Evolutionary conservation across 2,113 vertebrate species (phyloP), one percentile per base, ranked within the genome.

Genomic region (Athene noctua): DNA sequence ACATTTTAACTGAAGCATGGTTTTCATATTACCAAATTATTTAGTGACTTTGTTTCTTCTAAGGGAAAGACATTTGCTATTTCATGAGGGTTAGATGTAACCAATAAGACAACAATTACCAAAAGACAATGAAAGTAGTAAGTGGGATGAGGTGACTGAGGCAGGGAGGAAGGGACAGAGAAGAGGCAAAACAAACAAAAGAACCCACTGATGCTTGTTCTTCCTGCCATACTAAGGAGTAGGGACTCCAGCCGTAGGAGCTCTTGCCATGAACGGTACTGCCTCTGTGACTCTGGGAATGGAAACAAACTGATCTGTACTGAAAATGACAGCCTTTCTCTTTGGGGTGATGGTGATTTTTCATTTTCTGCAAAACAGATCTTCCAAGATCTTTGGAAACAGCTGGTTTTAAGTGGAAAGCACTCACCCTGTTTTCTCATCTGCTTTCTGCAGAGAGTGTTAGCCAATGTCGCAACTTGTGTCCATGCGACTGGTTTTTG

Each of bases 211-310:
- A 27, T 72, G 3, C 23, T 44, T 86, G 15, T 21, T 82, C 30
- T 88, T 86, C 11, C 13, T 57, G 25, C 30, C 0, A 0, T 36
- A 15, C 15, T 40, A 21, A n/a, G 13, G 16, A 30, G 5, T 21
- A 11, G 6, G 5, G 7, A 47, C 26, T 65, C 9, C 32, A 83
- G 58, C 17, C 26, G 38, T 0, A 40, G 51, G 18, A 75, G 3
- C 7, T 80, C 26, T 13, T 86, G 9, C 34, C 14, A 52, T 17
- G 47, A 17, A 15, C 3, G 1, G 7, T 44, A n/a, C 7, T 72
- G 14, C 13, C 26, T 49, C 21, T 2, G 0, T 57, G 36, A 32
- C 15, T 62, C 49, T 52, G 9, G 6, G 8, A 74, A 68, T 7
- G 13, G 54, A 72, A 90, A 52, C 5, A 77, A 61, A 62, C 9